Base-by-base conservation (phyloP, 2,888 invertebrate genomes). In the Sarcophaga carnaria region DNA sequence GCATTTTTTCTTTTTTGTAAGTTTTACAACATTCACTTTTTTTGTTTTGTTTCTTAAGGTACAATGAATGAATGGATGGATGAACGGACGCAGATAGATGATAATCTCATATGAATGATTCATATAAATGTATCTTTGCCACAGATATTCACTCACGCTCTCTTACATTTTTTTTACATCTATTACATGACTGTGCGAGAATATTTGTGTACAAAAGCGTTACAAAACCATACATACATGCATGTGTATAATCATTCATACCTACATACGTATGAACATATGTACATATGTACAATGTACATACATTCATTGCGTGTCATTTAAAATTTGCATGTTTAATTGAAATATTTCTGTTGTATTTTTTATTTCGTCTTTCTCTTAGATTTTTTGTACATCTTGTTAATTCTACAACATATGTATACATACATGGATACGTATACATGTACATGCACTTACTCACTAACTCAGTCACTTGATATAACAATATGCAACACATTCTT, bases 311-410 rank as follows among this genome's bases (percentile, higher is more conserved):
- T 87, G 87, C 87, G 87, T 87, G 87, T 84, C 81, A 84, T 87
- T 87, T 87, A 82, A 87, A 84, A 87, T 84, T 87, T 87, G 84
- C 87, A 87, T 87, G 84, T 87, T 87, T 84, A 87, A 87, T 84
- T 87, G 84, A 87, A 87, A 84, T 84, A 79, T 87, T 84, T 86
- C 66, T 83, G 66, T 80, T 77, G 37, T 80, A 63, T 60, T 12
- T 67, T 47, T 69, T 8, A 12, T 74, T 76, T 59, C 27, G 70
- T 70, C 62, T 17, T 69, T 60, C 49, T 70, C 63, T 70, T 69
- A 25, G 63, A 22, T 67, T 67, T 77, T 78, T 87, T 64, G 70
- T 78, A 74, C 71, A 79, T 64, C 80, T 77, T 80, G 80, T 80
- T 83, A 74, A 77, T 83, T 71, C 80, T 80, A 80, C 71, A 60